A percentile compares a stretch with the other conserved stretches of the same genome.
phyloP scores from a whole-genome alignment of 2,888 invertebrate species.

The Thumatha senex region DNA sequence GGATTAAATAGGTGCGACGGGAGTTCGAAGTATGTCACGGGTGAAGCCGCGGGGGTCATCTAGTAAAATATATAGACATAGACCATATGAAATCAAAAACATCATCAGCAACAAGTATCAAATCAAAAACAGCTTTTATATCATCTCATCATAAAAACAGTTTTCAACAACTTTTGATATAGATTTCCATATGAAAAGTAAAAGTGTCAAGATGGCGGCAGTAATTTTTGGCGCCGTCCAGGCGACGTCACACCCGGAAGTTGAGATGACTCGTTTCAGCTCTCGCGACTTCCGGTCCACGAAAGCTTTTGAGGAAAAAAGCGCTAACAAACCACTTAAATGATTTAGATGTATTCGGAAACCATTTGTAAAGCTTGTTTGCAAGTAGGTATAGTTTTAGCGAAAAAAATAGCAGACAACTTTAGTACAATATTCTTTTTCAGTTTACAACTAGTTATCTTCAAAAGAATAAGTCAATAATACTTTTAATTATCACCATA shows the following conservation, averaged over 20 bases:
- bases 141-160: slow-evolving; percentile 12
- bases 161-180: slow-evolving; percentile 18
- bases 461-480: neutral
- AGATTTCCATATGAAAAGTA: slow-evolving; percentile 39
- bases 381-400: neutral
- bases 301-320: slow-evolving; percentile 34
- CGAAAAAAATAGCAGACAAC: too few species aligned
- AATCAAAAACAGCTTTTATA: neutral
- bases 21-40: too few species aligned
- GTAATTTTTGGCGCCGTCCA: slow-evolving; percentile 55
- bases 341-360: slow-evolving; percentile 15
- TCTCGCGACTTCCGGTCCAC: slow-evolving; percentile 44
- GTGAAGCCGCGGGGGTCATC: too few species aligned
- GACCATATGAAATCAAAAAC: neutral
- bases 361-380: slow-evolving; percentile 1
- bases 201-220: slow-evolving; percentile 25
- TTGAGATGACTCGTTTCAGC: slow-evolving; percentile 48
- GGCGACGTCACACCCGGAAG: slow-evolving; percentile 54
- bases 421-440: too few species aligned
- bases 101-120: neutral
- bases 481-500: too few species aligned
- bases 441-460: too few species aligned
- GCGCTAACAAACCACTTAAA: slow-evolving; percentile 21
- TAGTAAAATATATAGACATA: neutral
- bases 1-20: too few species aligned